Conservation (phyloP, 2,797 vertebrate genomes). For the Sorex maritimensis region DNA sequence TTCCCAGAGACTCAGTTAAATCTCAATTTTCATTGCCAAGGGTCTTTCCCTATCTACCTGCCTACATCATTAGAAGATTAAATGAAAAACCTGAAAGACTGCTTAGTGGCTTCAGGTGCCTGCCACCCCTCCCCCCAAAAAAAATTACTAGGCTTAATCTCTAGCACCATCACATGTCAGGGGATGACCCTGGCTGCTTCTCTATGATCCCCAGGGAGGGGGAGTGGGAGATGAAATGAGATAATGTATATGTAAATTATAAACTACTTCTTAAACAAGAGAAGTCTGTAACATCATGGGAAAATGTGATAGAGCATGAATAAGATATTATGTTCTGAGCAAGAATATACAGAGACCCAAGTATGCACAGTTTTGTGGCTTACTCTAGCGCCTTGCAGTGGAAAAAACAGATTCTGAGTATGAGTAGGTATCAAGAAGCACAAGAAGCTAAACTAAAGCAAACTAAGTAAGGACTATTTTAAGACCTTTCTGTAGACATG, state of each 20-base stretch:
- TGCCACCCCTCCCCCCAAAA: too few relatives aligned
- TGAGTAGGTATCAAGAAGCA: background rate
- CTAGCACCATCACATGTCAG: too few relatives aligned
- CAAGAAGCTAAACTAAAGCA: constrained; percentile 37
- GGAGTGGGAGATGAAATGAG: constrained; percentile 32
- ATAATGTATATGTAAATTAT: constrained; percentile 46
- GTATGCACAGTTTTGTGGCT: background rate
- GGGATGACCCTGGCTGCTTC: too few relatives aligned
- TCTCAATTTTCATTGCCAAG: too few relatives aligned
- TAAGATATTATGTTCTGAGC: constrained; percentile 55
- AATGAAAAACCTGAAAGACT: background rate
- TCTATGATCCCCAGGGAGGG: too few relatives aligned
- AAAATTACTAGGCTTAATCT: too few relatives aligned
- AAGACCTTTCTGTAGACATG: background rate
- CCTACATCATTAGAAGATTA: background rate
- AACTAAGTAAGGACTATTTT: constrained; percentile 49
- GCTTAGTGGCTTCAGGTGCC: too few relatives aligned
- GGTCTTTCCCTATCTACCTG: too few relatives aligned
- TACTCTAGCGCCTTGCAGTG: background rate
- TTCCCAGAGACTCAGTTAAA: too few relatives aligned
- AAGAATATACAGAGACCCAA: background rate
- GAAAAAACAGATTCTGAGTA: background rate
- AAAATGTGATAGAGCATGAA: constrained; percentile 48
- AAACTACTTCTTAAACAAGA: constrained; percentile 59
- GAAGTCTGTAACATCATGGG: background rate